Evolutionary conservation across 2,113 vertebrate genomes (phyloP).

Genomic region (Ursus arctos): DNA sequence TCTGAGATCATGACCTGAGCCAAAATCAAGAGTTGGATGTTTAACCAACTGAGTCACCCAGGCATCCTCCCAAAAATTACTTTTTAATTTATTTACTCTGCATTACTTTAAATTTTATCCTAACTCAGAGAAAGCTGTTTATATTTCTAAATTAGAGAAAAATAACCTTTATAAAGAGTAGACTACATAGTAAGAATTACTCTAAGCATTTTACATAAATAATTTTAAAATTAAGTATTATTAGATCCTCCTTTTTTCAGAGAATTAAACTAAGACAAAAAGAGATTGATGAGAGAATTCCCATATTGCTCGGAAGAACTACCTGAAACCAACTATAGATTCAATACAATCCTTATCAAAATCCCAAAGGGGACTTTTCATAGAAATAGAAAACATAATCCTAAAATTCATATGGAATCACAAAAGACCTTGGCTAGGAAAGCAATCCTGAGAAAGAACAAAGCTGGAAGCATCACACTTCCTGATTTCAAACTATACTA

Average conservation of each 20-base stretch:
- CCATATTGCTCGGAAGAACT: not conserved
- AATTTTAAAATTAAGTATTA: constrained; percentile 19
- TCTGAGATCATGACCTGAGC: not conserved
- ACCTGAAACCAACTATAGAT: not conserved
- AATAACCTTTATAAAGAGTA: not conserved
- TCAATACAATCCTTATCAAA: not conserved
- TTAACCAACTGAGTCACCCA: not conserved
- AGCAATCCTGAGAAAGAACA: not conserved
- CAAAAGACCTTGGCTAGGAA: not conserved
- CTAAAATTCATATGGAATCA: not conserved
- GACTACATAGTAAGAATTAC: not conserved
- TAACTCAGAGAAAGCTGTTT: not conserved
- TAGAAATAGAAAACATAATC: not conserved
- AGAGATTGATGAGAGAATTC: not conserved
- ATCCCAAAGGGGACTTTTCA: not conserved
- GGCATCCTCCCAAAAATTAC: not conserved
- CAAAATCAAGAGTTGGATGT: not conserved
- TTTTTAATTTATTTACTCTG: not conserved
- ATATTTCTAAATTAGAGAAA: not conserved
- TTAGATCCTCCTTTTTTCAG: not conserved
- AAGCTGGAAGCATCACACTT: not conserved
- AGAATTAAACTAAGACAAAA: not conserved
- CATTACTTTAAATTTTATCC: not conserved
- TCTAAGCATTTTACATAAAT: not conserved
- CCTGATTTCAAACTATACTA: not conserved